Base-by-base conservation (phyloP, 2,113 vertebrate genomes). In the Anoura caudifer region DNA sequence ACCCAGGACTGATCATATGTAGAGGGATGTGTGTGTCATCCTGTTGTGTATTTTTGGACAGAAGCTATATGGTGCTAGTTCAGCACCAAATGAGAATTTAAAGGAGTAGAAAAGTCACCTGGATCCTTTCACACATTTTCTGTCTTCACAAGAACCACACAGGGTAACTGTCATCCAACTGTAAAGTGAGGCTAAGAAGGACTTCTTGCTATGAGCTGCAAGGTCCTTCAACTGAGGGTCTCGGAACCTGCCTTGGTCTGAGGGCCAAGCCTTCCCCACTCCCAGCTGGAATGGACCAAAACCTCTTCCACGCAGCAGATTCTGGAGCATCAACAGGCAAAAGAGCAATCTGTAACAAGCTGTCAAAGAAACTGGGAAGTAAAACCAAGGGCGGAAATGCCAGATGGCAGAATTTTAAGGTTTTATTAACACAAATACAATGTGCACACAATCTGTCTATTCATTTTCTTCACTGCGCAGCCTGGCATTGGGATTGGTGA, bases 401-500 rank as follows among this genome's bases (percentile, higher is more conserved):
- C 61, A 95, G 73, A 61, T 7, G n/a, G 63, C 22, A 16, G 17
- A 73, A 43, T 41, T 94, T 91, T 38, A 45, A 7, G 26, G 54
- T 70, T 99, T 99, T 99, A 99, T 99, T 99, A 98, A 98, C 97
- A 98, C 96, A 97, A 89, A 89, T 47, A 26, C 13, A 56, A 20
- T 0, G 56, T 12, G 91, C 61, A 7, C 63, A 7, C 0, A 3
- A 50, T 33, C 87, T 59, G 91, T 98, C 98, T 98, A 99, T 94
- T 99, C 99, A 0, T 99, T 99, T 98, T 99, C 99, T 98, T 99
- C 99, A 0, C 99, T 99, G 98, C 99, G 99, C 98, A 99, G 99
- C 88, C 99, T 98, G 98, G 99, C 99, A 0, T 99, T 99, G 98
- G 99, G 99, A 84, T 99, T 99, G 95, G 99, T 99, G 98, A 99